These are phyloP conservation scores for Heloderma charlesbogerti DNA, from an alignment of 2,113 vertebrate species.

Conservation along the genomic window DNA sequence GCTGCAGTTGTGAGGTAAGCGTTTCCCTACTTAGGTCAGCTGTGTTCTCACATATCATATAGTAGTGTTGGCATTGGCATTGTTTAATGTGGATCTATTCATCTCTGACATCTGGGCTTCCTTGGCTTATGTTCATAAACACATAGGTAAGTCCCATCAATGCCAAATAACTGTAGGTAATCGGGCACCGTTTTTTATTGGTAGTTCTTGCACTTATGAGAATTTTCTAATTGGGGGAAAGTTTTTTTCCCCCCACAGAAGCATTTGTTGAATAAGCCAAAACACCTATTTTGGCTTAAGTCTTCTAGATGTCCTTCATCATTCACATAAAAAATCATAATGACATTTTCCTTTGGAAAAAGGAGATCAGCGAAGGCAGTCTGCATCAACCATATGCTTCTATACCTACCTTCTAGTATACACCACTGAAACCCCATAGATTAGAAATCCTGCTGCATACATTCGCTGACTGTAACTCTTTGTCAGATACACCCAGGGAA, in stretches of 20 bases:
- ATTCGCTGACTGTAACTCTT: constrained; percentile 32
- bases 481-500: constrained; percentile 39
- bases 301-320: background rate
- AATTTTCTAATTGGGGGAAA: constrained; percentile 16
- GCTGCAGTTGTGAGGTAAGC: constrained; percentile 24
- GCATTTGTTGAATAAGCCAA: constrained; percentile 6
- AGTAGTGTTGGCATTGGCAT: constrained; percentile 5
- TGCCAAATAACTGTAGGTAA: constrained; percentile 18
- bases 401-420: constrained; percentile 41
- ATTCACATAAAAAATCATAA: constrained; percentile 11
- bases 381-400: constrained; percentile 45
- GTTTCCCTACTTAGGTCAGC: background rate
- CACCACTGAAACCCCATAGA: constrained; percentile 48
- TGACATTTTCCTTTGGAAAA: constrained; percentile 26
- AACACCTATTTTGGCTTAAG: constrained; percentile 31
- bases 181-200: background rate
- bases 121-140: constrained; percentile 20
- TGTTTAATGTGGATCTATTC: background rate
- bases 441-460: constrained; percentile 52
- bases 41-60: rapidly evolving
- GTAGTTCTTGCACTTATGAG: background rate
- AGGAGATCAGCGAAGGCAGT: constrained; percentile 36
- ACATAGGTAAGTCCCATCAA: background rate
- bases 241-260: constrained; percentile 2
- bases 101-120: constrained; percentile 40